Evolutionary conservation across 2,888 invertebrate species (phyloP), one percentile per base, ranked within the genome.

Genomic region (Oligia latruncula): DNA sequence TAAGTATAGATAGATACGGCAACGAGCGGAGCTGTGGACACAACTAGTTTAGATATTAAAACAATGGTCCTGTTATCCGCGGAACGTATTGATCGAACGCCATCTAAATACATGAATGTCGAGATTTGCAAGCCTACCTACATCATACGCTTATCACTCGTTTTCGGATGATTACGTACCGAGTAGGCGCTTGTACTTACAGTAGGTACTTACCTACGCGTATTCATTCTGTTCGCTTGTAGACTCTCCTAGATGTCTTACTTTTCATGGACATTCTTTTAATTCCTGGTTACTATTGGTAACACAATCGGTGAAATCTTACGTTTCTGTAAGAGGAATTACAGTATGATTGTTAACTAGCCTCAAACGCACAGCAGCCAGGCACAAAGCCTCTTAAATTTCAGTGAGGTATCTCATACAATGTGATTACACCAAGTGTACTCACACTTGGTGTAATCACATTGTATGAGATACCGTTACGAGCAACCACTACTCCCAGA

Each of bases 101-200:
- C 58, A 81, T 71, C 62, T 80, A 72, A 68, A 80, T 55, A 64
- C 49, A 43, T 68, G 29, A 35, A 83, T 40, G 55, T 46, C 62
- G 5, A 73, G 65, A 81, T 60, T 84, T 55, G 60, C 81, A 46
- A 46, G 40, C 29, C 65, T 52, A 55, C 60, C 29, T 55, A 72
- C 85, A 81, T 85, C 85, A 80, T 49, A 35, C 65, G 75, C 76
- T 85, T 83, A 85, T 85, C 82, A 73, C 11, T 60, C 23, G 64
- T 46, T 29, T 65, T n/a, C 43, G 68, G 1, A 15, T 35, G 75
- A 81, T 81, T 81, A 75, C 71, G 71, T 52, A 75, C 68, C n/a
- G 43, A 49, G 29, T 67, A n/a, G 6, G 40, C 60, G 15, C 4
- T 35, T 35, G 17, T 62, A 49, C 49, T 70, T 40, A 52, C 40